These are phyloP conservation scores for Parapsyche elsis DNA, from an alignment of 1,140 invertebrate species.

Conservation along the genomic window DNA sequence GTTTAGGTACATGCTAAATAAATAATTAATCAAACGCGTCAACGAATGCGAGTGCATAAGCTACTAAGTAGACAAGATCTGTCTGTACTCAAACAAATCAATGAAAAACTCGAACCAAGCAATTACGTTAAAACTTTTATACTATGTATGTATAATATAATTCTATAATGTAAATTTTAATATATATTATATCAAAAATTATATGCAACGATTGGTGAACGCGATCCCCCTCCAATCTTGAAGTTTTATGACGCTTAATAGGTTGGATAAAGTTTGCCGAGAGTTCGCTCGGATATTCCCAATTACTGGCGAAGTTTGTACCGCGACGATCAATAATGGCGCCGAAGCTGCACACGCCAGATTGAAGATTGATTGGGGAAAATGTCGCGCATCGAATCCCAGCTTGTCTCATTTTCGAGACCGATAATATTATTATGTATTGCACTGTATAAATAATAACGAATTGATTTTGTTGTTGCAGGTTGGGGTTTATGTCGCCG, in stretches of 20 bases:
- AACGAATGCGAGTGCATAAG: too few relatives aligned
- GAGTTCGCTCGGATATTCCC: neutral
- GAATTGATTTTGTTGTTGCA: conserved; percentile 64
- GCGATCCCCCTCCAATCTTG: conserved; percentile 2
- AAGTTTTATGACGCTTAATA: conserved; percentile 34
- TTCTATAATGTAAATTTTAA: too few relatives aligned
- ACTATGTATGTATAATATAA: too few relatives aligned
- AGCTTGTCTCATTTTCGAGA: neutral
- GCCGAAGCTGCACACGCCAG: neutral
- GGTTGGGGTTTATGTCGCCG: conserved; percentile 83
- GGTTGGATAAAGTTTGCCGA: conserved; percentile 6
- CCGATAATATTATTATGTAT: too few relatives aligned
- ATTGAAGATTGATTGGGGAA: neutral
- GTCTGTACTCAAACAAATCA: too few relatives aligned
- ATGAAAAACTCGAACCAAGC: too few relatives aligned
- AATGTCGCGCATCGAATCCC: neutral
- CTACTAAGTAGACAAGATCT: too few relatives aligned
- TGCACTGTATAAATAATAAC: too few relatives aligned
- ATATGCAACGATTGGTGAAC: neutral
- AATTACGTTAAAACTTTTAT: too few relatives aligned
- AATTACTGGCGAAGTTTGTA: conserved; percentile 2
- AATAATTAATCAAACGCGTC: too few relatives aligned
- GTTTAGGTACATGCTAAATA: too few relatives aligned
- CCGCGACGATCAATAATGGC: conserved; percentile 16
- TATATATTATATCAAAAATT: neutral